These are phyloP conservation scores for Papilio helenus DNA, from an alignment of 1,140 invertebrate genomes.

Conservation along the genomic window DNA sequence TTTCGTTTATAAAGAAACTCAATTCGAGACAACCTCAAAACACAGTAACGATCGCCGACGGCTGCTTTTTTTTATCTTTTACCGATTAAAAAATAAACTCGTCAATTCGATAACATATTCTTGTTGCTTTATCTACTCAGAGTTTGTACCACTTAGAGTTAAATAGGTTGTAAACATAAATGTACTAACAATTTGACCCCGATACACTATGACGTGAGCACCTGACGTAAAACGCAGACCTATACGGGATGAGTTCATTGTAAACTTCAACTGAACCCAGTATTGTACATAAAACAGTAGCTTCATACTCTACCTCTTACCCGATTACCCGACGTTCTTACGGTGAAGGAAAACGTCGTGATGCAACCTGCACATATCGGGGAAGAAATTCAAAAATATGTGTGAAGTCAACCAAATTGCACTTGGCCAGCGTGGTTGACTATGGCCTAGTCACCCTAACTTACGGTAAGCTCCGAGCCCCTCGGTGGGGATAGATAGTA, in stretches of 20 bases:
- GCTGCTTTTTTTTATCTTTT: constrained; percentile 38
- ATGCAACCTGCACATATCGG: no score
- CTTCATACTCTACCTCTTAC: not conserved
- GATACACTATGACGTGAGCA: constrained; percentile 67
- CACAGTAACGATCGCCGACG: constrained; percentile 6
- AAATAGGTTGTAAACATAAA: constrained; percentile 71
- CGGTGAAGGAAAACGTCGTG: no score
- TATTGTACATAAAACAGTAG: constrained; percentile 35
- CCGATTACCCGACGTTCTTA: no score
- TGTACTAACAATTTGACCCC: constrained; percentile 72
- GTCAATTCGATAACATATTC: constrained; percentile 41
- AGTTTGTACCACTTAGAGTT: constrained; percentile 56
- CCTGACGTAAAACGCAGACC: constrained; percentile 60
- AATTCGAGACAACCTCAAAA: constrained; percentile 15
- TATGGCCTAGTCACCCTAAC: no score
- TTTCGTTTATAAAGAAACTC: constrained; percentile 9
- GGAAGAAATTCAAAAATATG: no score
- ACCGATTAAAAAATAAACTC: constrained; percentile 38
- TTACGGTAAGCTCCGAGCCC: no score
- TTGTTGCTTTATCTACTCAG: constrained; percentile 49
- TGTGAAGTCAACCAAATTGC: no score
- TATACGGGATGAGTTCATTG: constrained; percentile 53
- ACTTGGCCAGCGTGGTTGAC: no score
- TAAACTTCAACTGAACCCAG: constrained; percentile 53
- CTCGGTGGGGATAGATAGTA: no score